Evolutionary conservation across 2,888 invertebrate genomes (phyloP), one percentile per base, ranked within the genome.

Genomic region (Agelastica alni): DNA sequence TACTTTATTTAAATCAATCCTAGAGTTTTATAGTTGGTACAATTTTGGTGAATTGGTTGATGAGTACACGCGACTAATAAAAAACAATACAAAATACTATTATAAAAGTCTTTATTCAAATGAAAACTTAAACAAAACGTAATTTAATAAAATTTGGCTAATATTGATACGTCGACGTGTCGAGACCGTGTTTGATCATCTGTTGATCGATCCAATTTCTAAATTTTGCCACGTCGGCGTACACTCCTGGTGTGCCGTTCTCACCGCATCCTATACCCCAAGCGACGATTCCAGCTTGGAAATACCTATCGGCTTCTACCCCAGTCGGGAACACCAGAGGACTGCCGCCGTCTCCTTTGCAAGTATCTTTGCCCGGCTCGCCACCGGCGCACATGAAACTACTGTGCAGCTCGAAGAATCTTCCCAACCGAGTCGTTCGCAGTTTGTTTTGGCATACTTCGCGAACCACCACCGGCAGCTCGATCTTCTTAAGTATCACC

Each of bases 191-290:
- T 20, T 18, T 20, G 5, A 20, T 12, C 37, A 39, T 39, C 54
- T 85, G 80, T 16, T 76, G 72, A 70, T 89, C 88, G 36, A 93
- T 86, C 92, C 93, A 93, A 9, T 78, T 70, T 14, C 88, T 79
- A 67, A 85, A 87, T 44, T 77, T 70, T 1, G 88, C 79, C 0
- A 91, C 87, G 63, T 85, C 83, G 0, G 85, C 85, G 73, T 93
- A 94, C 0, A 91, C 91, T 0, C 88, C 92, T 0, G 93, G 93
- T 1, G 88, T 80, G 43, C 80, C 79, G 56, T 78, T 71, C 22
- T 78, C 77, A 0, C 92, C 93, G 66, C 93, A 94, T 3, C 89
- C 90, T 45, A 94, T 88, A 14, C 93, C 93, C 93, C 93, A 93
- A 0, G 92, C 85, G 0, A 93, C 90, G 5, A 93, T 84, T 0